These are phyloP conservation scores for Vespertilio murinus DNA, from an alignment of 2,797 vertebrate species.

Conservation along the genomic window DNA sequence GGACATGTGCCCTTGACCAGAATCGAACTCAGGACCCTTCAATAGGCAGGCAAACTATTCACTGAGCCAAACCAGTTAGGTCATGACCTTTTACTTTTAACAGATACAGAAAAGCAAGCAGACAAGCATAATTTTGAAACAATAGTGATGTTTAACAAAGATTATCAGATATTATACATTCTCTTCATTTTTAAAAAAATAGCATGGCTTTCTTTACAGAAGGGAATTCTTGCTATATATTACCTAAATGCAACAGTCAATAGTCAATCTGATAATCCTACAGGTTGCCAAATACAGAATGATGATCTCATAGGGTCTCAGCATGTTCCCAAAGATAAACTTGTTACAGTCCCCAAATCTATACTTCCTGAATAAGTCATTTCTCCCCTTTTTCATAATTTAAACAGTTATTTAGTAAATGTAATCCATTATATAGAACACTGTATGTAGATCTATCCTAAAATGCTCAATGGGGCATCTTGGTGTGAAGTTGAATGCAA, in stretches of 20 bases:
- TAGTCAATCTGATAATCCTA: not conserved
- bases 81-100: not conserved
- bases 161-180: not conserved
- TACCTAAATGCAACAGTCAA: not conserved
- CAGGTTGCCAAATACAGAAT: not conserved
- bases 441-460: not conserved
- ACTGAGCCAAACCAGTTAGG: too few species aligned
- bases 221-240: not conserved
- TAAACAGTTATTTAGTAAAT: not conserved
- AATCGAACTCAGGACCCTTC: too few species aligned
- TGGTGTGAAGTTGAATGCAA: not conserved
- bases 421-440: not conserved
- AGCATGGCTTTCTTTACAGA: not conserved
- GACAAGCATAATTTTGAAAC: conserved; percentile 1
- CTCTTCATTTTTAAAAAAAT: not conserved
- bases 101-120: conserved; percentile 10
- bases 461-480: not conserved
- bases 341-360: not conserved
- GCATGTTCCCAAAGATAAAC: not conserved
- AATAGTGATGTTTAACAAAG: not conserved
- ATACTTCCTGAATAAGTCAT: not conserved
- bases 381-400: not conserved
- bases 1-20: too few species aligned
- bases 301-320: not conserved
- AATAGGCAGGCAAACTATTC: too few species aligned